phyloP scores from a whole-genome alignment of 2,888 invertebrate species.

The Odontomyia ornata region DNA sequence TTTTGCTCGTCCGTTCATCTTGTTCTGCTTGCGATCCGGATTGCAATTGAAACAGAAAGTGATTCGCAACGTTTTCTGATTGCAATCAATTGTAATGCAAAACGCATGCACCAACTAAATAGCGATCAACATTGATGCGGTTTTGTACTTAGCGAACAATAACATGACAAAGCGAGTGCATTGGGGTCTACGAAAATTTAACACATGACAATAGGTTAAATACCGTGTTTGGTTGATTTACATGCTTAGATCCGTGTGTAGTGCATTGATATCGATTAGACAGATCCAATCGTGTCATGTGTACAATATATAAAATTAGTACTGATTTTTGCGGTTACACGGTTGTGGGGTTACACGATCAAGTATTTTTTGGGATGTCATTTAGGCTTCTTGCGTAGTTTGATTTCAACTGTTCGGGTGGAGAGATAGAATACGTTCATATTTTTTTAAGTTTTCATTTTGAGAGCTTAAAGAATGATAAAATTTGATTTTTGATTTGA shows the following conservation, averaged over 20 bases:
- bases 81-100: constrained; percentile 25
- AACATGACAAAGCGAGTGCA: neutral
- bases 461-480: too few relatives aligned
- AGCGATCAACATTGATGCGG: neutral
- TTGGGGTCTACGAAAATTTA: neutral
- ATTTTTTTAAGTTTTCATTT: too few relatives aligned
- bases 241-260: neutral
- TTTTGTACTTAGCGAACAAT: neutral
- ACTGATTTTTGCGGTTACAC: too few relatives aligned
- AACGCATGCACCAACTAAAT: neutral
- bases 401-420: too few relatives aligned
- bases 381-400: too few relatives aligned
- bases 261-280: neutral
- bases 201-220: neutral
- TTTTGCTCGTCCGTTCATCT: neutral
- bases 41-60: constrained; percentile 6
- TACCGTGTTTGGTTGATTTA: neutral
- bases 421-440: too few relatives aligned
- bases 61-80: constrained; percentile 14
- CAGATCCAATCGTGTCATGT: too few relatives aligned
- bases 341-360: too few relatives aligned
- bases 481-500: too few relatives aligned
- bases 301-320: too few relatives aligned
- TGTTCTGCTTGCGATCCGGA: neutral
- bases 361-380: too few relatives aligned